Percentiles rank a stretch among this genome's conserved stretches.
These are phyloP conservation scores for Mycalesis mineus DNA, from an alignment of 2,888 invertebrate genomes.

Conservation along the genomic window DNA sequence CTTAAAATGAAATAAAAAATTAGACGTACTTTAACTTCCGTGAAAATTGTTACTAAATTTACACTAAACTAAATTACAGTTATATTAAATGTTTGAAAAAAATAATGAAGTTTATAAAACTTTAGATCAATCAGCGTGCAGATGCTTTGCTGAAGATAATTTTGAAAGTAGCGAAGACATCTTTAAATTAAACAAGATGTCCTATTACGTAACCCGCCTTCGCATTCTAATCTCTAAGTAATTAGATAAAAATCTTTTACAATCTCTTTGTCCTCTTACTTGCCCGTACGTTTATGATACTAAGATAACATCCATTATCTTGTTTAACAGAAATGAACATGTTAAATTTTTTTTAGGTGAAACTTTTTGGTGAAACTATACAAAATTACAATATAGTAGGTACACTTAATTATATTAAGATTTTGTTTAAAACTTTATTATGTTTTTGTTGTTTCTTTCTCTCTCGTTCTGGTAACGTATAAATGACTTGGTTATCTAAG, in stretches of 20 bases:
- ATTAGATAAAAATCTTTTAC: conserved; percentile 10
- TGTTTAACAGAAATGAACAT: background rate
- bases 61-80: no score
- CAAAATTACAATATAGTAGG: background rate
- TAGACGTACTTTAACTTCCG: no score
- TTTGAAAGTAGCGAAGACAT: background rate
- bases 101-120: no score
- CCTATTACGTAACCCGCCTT: conserved; percentile 7
- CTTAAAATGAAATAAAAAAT: no score
- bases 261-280: conserved; percentile 7
- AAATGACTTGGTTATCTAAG: conserved; percentile 19
- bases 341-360: no score
- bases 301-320: background rate
- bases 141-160: no score
- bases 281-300: background rate
- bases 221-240: conserved; percentile 7
- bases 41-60: no score
- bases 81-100: no score
- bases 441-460: no score
- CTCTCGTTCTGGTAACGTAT: conserved; percentile 1
- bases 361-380: no score
- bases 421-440: no score
- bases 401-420: background rate
- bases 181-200: conserved; percentile 9
- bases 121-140: no score